Conservation (phyloP, 2,888 invertebrate genomes). For the Sicus ferrugineus region DNA sequence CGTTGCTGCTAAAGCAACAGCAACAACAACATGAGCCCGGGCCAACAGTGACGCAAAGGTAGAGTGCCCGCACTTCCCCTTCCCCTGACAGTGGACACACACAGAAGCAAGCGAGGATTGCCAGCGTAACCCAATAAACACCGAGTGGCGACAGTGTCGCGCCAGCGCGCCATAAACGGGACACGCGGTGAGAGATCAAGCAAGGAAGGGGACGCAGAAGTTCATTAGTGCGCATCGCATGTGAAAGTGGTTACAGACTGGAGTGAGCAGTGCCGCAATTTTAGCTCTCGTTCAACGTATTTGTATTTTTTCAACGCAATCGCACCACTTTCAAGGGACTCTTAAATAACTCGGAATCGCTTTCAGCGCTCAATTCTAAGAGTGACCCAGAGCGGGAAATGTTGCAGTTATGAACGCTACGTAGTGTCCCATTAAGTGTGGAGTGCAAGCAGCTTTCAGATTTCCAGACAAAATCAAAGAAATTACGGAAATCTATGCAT, state of each 20-base stretch:
- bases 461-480: too few relatives aligned
- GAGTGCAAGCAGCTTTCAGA: too few relatives aligned
- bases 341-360: conserved; percentile 48
- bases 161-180: neutral
- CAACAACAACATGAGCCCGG: conserved; percentile 25
- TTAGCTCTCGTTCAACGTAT: too few relatives aligned
- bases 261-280: too few relatives aligned
- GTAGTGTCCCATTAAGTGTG: too few relatives aligned
- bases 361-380: conserved; percentile 29
- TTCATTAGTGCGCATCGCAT: conserved; percentile 53
- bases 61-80: neutral
- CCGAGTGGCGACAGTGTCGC: conserved; percentile 14
- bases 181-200: too few relatives aligned
- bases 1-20: conserved; percentile 13
- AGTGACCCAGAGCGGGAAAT: too few relatives aligned
- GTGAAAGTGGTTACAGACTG: conserved; percentile 28
- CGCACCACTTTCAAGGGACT: conserved; percentile 35
- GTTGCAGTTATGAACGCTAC: too few relatives aligned
- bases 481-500: too few relatives aligned
- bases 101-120: conserved; percentile 25
- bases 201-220: conserved; percentile 38
- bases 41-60: conserved; percentile 19
- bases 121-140: conserved; percentile 36
- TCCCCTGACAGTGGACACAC: neutral
- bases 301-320: conserved; percentile 30